Evolutionary conservation across 2,888 invertebrate species (phyloP).

Genomic region (Drosophila falleni): DNA sequence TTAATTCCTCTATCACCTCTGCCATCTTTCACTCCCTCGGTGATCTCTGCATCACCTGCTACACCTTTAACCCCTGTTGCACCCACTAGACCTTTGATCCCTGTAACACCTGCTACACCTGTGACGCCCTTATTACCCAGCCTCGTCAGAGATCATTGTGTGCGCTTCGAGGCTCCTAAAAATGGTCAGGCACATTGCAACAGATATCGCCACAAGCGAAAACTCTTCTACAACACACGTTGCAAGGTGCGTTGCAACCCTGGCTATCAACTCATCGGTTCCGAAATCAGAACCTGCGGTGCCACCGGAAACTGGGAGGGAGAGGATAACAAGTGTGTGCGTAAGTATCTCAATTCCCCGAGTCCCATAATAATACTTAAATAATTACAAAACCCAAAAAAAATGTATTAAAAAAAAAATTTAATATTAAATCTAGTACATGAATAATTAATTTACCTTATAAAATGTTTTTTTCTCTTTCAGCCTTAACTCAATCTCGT

Average conservation of each 20-base stretch:
- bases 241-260: slow-evolving; percentile 84
- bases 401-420: too few species aligned
- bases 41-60: not conserved
- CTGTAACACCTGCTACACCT: not conserved
- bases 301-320: slow-evolving; percentile 86
- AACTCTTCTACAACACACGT: slow-evolving; percentile 83
- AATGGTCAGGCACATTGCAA: slow-evolving; percentile 84
- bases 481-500: slow-evolving; percentile 12
- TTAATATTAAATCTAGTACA: too few species aligned
- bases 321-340: slow-evolving; percentile 86
- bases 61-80: not conserved
- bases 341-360: slow-evolving; percentile 83
- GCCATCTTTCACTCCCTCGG: not conserved
- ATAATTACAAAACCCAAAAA: too few species aligned
- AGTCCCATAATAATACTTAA: too few species aligned
- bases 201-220: slow-evolving; percentile 83
- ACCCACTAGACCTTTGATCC: not conserved
- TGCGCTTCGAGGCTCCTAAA: slow-evolving; percentile 76
- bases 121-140: not conserved
- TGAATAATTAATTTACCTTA: too few species aligned
- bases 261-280: slow-evolving; percentile 87
- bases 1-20: not conserved
- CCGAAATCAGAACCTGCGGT: slow-evolving; percentile 86
- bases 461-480: not conserved
- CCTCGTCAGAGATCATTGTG: slow-evolving; percentile 79